Conservation (phyloP, 2,888 invertebrate genomes). For the Cerceris rybyensis region DNA sequence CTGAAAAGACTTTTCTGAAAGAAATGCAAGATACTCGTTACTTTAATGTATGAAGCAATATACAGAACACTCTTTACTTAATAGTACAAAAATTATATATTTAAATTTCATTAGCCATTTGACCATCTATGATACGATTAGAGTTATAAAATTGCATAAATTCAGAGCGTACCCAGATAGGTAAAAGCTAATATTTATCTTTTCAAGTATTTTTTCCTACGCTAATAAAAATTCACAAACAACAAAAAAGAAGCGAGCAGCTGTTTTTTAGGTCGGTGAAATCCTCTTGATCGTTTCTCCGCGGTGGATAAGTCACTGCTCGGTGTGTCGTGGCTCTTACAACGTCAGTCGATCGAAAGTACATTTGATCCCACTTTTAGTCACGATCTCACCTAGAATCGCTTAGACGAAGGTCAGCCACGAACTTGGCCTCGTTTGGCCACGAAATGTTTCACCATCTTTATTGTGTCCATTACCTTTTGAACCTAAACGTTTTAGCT, state of each 20-base stretch:
- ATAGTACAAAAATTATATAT: no score
- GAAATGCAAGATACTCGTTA: no score
- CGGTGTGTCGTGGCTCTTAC: slow-evolving; percentile 1
- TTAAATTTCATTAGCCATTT: no score
- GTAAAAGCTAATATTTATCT: background rate
- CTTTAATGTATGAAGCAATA: no score
- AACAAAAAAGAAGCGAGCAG: slow-evolving; percentile 23
- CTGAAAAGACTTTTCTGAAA: no score
- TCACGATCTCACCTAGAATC: slow-evolving; percentile 49
- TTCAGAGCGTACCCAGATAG: no score
- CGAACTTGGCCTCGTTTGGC: slow-evolving; percentile 54
- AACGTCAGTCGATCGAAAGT: slow-evolving; percentile 68
- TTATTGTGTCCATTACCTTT: background rate
- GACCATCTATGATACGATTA: no score
- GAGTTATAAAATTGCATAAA: no score
- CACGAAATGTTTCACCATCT: slow-evolving; percentile 6
- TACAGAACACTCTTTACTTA: no score
- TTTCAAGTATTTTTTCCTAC: background rate
- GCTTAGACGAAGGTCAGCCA: slow-evolving; percentile 39
- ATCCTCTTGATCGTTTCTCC: slow-evolving; percentile 68
- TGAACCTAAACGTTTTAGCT: background rate
- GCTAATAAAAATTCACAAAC: slow-evolving; percentile 29
- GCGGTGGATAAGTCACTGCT: slow-evolving; percentile 35
- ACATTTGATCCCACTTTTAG: slow-evolving; percentile 67
- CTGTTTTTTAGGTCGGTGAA: slow-evolving; percentile 79